Conservation (phyloP, 2,113 vertebrate species). For the Parotia lawesii region DNA sequence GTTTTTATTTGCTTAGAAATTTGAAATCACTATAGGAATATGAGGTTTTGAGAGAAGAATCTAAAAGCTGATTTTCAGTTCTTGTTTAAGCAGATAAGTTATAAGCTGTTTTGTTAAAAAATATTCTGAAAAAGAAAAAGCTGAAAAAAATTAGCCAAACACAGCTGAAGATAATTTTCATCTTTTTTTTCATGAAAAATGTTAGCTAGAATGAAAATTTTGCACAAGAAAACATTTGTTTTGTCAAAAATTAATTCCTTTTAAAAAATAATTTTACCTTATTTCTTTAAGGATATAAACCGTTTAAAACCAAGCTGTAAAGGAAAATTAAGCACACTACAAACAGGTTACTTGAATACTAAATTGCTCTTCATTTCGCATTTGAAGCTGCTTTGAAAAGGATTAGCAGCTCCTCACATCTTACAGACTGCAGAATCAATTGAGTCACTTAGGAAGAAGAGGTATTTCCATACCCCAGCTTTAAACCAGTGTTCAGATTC, state of each 20-base stretch:
- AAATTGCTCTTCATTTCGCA: neutral
- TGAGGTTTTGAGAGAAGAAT: neutral
- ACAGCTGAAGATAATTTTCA: neutral
- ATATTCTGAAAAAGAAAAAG: neutral
- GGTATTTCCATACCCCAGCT: slow-evolving; percentile 31
- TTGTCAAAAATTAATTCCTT: neutral
- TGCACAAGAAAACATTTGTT: neutral
- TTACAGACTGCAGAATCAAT: slow-evolving; percentile 24
- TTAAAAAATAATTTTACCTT: neutral
- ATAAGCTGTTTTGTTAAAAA: neutral
- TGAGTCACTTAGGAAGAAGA: slow-evolving; percentile 27
- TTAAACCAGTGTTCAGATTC: slow-evolving; percentile 34
- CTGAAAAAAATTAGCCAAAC: neutral
- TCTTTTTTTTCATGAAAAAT: neutral
- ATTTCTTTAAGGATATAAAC: neutral
- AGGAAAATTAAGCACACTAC: neutral
- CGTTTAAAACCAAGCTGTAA: neutral
- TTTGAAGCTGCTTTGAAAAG: slow-evolving; percentile 8
- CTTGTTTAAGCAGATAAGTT: neutral
- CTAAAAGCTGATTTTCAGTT: neutral
- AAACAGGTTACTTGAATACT: neutral
- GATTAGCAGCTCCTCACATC: slow-evolving; percentile 15
- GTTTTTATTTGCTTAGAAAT: neutral
- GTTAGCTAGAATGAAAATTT: neutral
- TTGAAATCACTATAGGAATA: neutral